phyloP scores from a whole-genome alignment of 2,888 invertebrate genomes.

The Vesta saturnalis region DNA sequence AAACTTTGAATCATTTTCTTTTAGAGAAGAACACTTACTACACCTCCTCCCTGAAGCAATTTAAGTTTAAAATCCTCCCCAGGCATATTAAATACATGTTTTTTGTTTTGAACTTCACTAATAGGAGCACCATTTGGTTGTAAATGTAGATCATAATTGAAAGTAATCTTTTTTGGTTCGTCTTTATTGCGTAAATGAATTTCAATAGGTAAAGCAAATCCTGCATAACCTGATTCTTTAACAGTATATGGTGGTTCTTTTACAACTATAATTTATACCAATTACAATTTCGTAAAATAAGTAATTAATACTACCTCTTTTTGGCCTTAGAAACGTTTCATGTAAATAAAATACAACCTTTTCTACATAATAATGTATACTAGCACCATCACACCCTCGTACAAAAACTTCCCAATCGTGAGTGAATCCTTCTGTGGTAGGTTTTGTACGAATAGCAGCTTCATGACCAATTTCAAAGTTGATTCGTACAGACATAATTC shows the following conservation, averaged over 20 bases:
- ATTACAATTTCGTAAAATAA: constrained; percentile 18
- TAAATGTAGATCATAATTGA: constrained; percentile 86
- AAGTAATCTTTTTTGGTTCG: constrained; percentile 86
- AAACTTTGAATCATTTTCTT: neutral
- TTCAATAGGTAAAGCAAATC: constrained; percentile 90
- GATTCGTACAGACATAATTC: constrained; percentile 75
- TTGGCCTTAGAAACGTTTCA: constrained; percentile 91
- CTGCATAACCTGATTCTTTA: constrained; percentile 95
- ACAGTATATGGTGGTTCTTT: constrained; percentile 92
- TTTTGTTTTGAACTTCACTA: constrained; percentile 78
- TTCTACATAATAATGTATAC: constrained; percentile 91
- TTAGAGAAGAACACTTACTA: constrained; percentile 54
- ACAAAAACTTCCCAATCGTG: constrained; percentile 98
- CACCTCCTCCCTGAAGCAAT: constrained; percentile 87
- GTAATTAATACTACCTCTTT: constrained; percentile 73
- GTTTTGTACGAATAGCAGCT: constrained; percentile 82
- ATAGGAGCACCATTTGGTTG: constrained; percentile 79
- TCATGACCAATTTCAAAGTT: constrained; percentile 93
- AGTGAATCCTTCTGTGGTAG: constrained; percentile 90
- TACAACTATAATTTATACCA: constrained; percentile 72
- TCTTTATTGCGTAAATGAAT: constrained; percentile 89
- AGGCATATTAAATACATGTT: constrained; percentile 84
- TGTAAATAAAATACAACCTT: constrained; percentile 93
- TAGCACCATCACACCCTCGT: constrained; percentile 85
- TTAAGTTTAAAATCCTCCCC: constrained; percentile 90